Conservation (phyloP, 2,888 invertebrate species). For the Argyra leucocephala region DNA sequence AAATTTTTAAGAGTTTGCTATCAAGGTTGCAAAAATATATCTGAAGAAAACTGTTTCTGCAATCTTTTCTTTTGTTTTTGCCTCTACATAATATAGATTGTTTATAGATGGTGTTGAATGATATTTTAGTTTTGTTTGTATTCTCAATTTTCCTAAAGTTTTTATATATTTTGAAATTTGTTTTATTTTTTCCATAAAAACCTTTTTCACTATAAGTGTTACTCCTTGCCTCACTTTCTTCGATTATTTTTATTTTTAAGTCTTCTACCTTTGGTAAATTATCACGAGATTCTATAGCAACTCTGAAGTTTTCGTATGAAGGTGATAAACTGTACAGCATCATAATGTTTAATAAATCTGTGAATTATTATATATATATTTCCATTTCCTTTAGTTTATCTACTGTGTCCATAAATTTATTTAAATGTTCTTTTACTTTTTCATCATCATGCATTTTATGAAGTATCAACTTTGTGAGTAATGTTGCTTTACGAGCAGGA, state of each 20-base stretch:
- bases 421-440: constrained; percentile 33
- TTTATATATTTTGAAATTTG: no score
- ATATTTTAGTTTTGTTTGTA: no score
- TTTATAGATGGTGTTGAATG: no score
- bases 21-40: no score
- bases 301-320: constrained; percentile 33
- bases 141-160: no score
- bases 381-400: constrained; percentile 34
- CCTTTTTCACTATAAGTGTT: no score
- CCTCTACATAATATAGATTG: no score
- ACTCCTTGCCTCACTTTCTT: no score
- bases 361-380: constrained; percentile 29
- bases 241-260: constrained; percentile 22
- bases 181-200: no score
- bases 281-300: constrained; percentile 35
- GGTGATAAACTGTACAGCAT: constrained; percentile 32
- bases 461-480: neutral
- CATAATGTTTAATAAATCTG: constrained; percentile 32
- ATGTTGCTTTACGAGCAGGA: constrained; percentile 21
- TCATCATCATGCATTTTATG: constrained; percentile 31
- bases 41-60: no score
- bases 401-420: constrained; percentile 34
- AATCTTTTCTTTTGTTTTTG: no score
- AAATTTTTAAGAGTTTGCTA: no score
- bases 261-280: constrained; percentile 21